Base-by-base conservation (phyloP, 1,140 invertebrate genomes). In the Pollicipes pollicipes region DNA sequence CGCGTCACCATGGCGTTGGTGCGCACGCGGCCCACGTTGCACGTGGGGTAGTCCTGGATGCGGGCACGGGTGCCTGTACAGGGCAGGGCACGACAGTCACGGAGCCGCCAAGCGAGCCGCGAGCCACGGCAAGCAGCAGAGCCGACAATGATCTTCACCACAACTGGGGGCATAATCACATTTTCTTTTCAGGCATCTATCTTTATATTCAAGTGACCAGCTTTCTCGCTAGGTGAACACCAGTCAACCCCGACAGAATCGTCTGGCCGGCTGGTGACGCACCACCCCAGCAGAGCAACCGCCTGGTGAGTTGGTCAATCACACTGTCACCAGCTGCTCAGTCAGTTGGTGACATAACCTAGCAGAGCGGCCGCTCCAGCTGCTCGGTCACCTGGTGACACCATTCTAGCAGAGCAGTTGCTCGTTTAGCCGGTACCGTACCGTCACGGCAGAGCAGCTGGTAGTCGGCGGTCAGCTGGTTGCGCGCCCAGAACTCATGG, bases 401-500 rank as follows among this genome's bases (percentile, higher is more conserved):
- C n/a, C n/a, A n/a, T n/a, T n/a, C n/a, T n/a, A n/a, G n/a, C n/a
- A n/a, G n/a, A n/a, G n/a, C n/a, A n/a, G n/a, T n/a, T n/a, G n/a
- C n/a, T n/a, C n/a, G n/a, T n/a, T n/a, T 6, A 35, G 17, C 6
- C 35, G 35, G 35, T 29, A 70, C 69, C 32, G 32, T 66, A 75
- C 74, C 95, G 81, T 97, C 93, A 6, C 92, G 88, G 79, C 95
- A 98, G 1, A 98, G 81, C 1, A 98, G 81, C 78, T 98, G 91
- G 79, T 94, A 95, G 78, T 98, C 95, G 76, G 93, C 90, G 0
- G 86, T 87, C 30, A 97, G 84, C 28, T 93, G 86, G 77, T 97
- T 95, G 28, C 96, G 81, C 0, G 95, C 91, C 95, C 95, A 98
- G 82, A 86, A 91, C 77, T 94, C 91, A 71, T 85, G 84, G 58